Evolutionary conservation across 1,140 invertebrate genomes (phyloP), one percentile per base, ranked within the genome.

Genomic region (Drosophila sturtevanti): DNA sequence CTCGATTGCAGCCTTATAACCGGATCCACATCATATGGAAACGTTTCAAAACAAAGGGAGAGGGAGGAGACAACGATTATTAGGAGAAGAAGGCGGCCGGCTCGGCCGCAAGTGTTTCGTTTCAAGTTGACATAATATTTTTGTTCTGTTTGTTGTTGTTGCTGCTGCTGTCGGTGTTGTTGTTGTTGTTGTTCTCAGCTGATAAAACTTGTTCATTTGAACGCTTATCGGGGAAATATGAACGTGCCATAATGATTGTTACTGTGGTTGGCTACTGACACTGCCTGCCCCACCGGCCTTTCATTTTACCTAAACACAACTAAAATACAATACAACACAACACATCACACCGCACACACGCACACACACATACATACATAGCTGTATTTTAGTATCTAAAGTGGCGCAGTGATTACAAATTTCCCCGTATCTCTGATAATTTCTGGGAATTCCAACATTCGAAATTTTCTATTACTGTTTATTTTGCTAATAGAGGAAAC

Each of bases 121-220:
- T 77, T 66, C 78, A 67, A 84, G 80, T 84, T 84, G 80, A 84
- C 80, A 84, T 77, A 77, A 81, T 81, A 48, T 77, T 81, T 68
- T 52, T n/a, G n/a, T 66, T 64, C 27, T 77, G 62, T 59, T 41
- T 74, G 44, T 67, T 59, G 27, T 60, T 56, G 22, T 61, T 74
- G 69, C 14, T 51, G 37, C 44, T 64, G 59, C 14, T 66, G 27
- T 31, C 4, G 24, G n/a, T n/a, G 69, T 21, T 51, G 37, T 54
- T 64, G 59, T 16, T 66, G 27, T 31, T 24, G 24, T 24, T 66
- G 54, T 55, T 56, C 35, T 67, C 72, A 74, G 55, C 63, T 74
- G 72, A 74, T 63, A 68, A 69, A 76, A 76, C 72, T 69, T 52
- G 65, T 74, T 76, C 69, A 58, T 68, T 35, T 35, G 10, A 35